Conservation (phyloP, 2,113 vertebrate genomes). For the Rattus norvegicus region GRCr8 NC_086023.1:142927501-142928000, state of each 20-base stretch:
- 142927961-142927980: not conserved
- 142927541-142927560: not conserved
- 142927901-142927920: not conserved
- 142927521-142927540: not conserved
- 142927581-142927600: too few relatives aligned
- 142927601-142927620: too few relatives aligned
- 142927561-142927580: not conserved
- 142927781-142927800: not conserved
- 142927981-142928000: not conserved
- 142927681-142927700: not conserved
- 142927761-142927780: constrained; percentile 44
- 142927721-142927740: constrained; percentile 27
- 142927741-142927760: not conserved
- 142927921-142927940: not conserved
- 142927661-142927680: too few relatives aligned
- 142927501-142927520: not conserved
- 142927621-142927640: too few relatives aligned
- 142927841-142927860: not conserved
- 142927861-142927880: not conserved
- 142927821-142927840: not conserved
- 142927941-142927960: not conserved
- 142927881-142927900: not conserved
- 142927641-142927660: too few relatives aligned
- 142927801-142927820: not conserved
- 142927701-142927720: not conserved